Evolutionary conservation across 1,140 invertebrate species (phyloP), one percentile per base, ranked within the genome.

Genomic region (Neelides sp.): DNA sequence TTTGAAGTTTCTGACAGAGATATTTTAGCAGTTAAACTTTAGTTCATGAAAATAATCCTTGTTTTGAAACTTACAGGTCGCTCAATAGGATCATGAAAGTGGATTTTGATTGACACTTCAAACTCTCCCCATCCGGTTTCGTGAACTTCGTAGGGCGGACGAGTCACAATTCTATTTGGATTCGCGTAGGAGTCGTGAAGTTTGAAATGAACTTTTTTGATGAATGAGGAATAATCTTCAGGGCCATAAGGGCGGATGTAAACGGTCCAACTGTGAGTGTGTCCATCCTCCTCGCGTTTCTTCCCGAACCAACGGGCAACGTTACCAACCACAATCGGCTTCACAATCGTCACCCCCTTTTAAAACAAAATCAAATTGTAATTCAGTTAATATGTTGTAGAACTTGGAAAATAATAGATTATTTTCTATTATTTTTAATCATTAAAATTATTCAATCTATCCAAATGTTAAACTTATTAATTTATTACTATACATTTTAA

Each of bases 41-140:
- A 47, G 15, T 34, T 19, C n/a, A 49, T 19, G 54, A 50, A 46
- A 37, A 42, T 24, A 46, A n/a, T n/a, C n/a, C n/a, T n/a, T n/a
- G n/a, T n/a, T n/a, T n/a, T n/a, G n/a, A 34, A 40, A 77, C 76
- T 80, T 70, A 92, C 92, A 26, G 87, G 85, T 70, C 87, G 74
- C 71, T 97, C 95, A 67, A 92, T 94, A 4, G 88, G 84, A 75
- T 99, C 96, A 64, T 90, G 80, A 64, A 98, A 98, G 69, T 91
- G 93, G 48, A 99, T 90, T 68, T 98, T 97, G 19, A 98, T 97
- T 23, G 91, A 83, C 59, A 98, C 86, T 71, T 98, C 96, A 72
- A 99, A 99, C 72, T 99, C 96, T 62, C 96, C 96, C 95, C 96
- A 99, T 1, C 95, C 96, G 43, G 95, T 98, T 72, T 99, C 96